These are phyloP conservation scores for Epistrophella euchroma DNA, from an alignment of 2,888 invertebrate genomes.

Conservation along the genomic window DNA sequence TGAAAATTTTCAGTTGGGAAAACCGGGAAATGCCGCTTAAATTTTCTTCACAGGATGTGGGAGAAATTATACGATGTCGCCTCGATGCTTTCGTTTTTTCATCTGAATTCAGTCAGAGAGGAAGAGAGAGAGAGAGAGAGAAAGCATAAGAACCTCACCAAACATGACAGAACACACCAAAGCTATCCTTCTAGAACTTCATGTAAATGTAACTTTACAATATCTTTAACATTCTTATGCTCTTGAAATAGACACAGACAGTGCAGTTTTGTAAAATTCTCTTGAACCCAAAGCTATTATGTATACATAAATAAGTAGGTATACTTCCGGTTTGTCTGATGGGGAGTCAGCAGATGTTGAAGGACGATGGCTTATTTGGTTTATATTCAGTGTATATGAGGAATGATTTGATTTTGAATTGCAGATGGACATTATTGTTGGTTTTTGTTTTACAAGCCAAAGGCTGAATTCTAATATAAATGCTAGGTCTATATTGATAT, in stretches of 20 bases:
- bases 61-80: conserved; percentile 71
- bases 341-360: conserved; percentile 55
- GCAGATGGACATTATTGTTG: conserved; percentile 52
- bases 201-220: conserved; percentile 40
- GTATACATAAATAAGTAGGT: conserved; percentile 63
- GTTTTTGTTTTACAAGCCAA: neutral
- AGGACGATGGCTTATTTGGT: conserved; percentile 47
- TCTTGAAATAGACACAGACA: conserved; percentile 49
- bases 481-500: neutral
- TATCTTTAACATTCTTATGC: conserved; percentile 44
- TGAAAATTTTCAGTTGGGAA: conserved; percentile 43
- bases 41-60: conserved; percentile 67
- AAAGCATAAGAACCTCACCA: neutral
- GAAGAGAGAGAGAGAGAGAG: neutral
- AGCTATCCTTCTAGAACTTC: neutral
- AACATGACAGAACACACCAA: neutral
- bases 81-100: conserved; percentile 57
- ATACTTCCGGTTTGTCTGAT: conserved; percentile 15
- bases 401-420: conserved; percentile 55
- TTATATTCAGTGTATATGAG: conserved; percentile 32
- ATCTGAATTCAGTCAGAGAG: conserved; percentile 7
- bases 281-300: conserved; percentile 51
- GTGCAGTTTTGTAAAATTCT: conserved; percentile 65
- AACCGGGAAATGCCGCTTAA: conserved; percentile 54
- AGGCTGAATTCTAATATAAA: conserved; percentile 17